A percentile compares a stretch with the other conserved stretches of the same genome.
phyloP scores from a whole-genome alignment of 2,113 vertebrate genomes.

The Spheniscus mendiculus region DNA sequence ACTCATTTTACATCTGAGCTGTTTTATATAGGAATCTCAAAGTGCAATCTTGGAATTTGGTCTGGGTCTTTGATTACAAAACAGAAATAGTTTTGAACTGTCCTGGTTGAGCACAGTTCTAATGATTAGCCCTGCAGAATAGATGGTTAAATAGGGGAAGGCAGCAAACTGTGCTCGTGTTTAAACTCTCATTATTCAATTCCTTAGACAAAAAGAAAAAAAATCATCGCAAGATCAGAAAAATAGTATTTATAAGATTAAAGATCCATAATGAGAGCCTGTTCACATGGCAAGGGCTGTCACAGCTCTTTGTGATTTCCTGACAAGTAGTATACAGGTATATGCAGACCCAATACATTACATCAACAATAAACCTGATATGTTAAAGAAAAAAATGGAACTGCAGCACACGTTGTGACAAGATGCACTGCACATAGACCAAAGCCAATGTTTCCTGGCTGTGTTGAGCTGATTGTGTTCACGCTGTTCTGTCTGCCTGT shows the following conservation, averaged over 20 bases:
- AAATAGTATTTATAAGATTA: not conserved
- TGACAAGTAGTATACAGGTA: rapidly evolving
- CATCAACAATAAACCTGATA: not conserved
- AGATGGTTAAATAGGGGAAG: not conserved
- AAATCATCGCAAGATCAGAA: not conserved
- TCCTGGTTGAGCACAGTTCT: not conserved
- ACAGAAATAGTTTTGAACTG: not conserved
- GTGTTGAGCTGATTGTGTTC: not conserved
- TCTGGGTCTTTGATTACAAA: not conserved
- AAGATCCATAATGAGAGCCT: not conserved
- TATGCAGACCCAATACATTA: not conserved
- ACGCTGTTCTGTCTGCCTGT: too few species aligned
- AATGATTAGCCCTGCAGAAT: not conserved
- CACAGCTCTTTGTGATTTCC: not conserved
- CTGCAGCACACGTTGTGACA: not conserved
- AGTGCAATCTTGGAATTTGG: not conserved
- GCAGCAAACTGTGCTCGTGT: not conserved
- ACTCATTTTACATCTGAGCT: not conserved
- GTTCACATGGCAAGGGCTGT: not conserved
- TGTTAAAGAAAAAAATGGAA: not conserved
- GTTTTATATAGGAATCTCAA: not conserved
- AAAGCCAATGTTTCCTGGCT: not conserved
- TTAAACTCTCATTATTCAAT: not conserved
- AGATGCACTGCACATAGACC: not conserved
- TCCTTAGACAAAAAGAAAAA: not conserved